A percentile compares a stretch with the other conserved stretches of the same genome.
Evolutionary conservation across 2,113 vertebrate species (phyloP).

Genomic region (Fulmarus glacialis): DNA sequence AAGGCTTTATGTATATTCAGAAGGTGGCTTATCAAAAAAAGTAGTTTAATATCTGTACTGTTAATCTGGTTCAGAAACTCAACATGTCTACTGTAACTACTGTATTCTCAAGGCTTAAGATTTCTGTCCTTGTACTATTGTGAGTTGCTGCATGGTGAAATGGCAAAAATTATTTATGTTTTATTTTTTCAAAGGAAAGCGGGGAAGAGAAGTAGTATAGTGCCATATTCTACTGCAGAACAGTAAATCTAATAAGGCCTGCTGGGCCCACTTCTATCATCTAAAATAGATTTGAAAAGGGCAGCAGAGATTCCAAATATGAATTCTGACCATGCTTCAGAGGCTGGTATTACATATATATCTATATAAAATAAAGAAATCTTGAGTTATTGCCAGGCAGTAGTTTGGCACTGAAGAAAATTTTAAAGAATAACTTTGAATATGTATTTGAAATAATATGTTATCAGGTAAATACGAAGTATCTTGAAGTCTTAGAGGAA

Average conservation of each 20-base stretch:
- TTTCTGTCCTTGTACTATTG: not conserved
- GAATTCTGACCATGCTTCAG: conserved; percentile 16
- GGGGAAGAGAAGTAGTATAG: conserved; percentile 1
- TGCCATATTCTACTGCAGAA: not conserved
- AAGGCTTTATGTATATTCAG: not conserved
- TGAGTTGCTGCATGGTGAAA: conserved; percentile 3
- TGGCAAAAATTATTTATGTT: not conserved
- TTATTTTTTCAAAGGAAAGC: conserved; percentile 36
- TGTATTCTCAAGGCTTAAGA: not conserved
- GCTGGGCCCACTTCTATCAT: conserved; percentile 46
- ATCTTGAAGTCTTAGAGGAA: not conserved
- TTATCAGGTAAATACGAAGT: not conserved
- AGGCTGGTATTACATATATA: not conserved
- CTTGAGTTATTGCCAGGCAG: not conserved
- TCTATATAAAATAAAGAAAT: not conserved
- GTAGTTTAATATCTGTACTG: not conserved
- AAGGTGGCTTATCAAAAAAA: not conserved
- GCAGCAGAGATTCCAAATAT: not conserved
- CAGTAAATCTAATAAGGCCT: conserved; percentile 60
- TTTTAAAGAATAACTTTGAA: not conserved
- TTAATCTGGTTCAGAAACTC: not conserved
- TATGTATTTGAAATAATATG: not conserved
- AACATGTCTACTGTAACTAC: not conserved
- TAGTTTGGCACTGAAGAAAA: not conserved
- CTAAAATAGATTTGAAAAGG: conserved; percentile 59